These are phyloP conservation scores for Drosophila watanabei DNA, from an alignment of 1,140 invertebrate genomes.

Conservation along the genomic window DNA sequence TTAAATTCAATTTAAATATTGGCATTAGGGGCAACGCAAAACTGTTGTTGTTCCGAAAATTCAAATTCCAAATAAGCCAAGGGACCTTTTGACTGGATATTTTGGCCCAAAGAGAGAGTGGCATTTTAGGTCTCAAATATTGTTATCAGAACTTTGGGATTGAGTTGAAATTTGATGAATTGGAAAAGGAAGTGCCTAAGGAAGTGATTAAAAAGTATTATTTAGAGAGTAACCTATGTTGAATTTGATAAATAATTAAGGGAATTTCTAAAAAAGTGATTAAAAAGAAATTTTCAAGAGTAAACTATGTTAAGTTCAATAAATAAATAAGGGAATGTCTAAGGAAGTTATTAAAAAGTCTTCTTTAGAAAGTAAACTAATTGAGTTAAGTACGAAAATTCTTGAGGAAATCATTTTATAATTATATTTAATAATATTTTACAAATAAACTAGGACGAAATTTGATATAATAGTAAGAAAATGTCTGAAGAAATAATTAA, in stretches of 20 bases:
- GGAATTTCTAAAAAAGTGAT: too few relatives aligned
- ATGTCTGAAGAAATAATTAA: neutral
- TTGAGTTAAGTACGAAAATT: too few relatives aligned
- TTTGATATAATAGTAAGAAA: neutral
- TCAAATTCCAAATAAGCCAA: neutral
- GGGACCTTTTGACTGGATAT: neutral
- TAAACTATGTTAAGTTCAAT: neutral
- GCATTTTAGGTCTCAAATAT: neutral
- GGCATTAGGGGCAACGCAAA: neutral
- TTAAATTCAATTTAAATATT: slow-evolving; percentile 27
- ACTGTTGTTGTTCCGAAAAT: neutral
- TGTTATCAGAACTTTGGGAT: neutral
- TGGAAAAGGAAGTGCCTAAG: neutral
- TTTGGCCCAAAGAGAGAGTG: neutral
- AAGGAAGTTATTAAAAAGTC: too few relatives aligned
- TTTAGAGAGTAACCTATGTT: too few relatives aligned
- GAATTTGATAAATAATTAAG: neutral
- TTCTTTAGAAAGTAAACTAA: too few relatives aligned
- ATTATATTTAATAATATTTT: too few relatives aligned
- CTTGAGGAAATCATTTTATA: too few relatives aligned
- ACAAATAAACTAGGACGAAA: too few relatives aligned
- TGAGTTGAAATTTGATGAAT: neutral
- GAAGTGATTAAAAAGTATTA: neutral
- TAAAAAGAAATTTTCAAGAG: too few relatives aligned
- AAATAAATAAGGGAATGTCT: too few relatives aligned